Evolutionary conservation across 2,888 invertebrate species (phyloP).

Genomic region (Acleris sparsana): DNA sequence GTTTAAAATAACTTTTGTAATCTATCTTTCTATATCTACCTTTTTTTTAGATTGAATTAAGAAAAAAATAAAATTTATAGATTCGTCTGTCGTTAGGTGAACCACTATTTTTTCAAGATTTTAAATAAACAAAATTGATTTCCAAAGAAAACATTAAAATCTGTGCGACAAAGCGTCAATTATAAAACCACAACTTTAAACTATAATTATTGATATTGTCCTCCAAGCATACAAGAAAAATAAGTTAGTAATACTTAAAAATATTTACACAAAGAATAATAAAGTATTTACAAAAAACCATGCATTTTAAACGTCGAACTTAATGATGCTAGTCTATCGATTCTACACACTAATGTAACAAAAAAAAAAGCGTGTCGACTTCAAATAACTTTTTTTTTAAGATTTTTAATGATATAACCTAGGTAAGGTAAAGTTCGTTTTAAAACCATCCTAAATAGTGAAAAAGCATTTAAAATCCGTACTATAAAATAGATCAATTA

Average conservation of each 20-base stretch:
- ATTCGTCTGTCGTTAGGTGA: no score
- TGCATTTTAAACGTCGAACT: constrained; percentile 43
- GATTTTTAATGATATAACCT: no score
- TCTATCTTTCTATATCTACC: no score
- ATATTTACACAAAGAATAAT: constrained; percentile 37
- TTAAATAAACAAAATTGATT: no score
- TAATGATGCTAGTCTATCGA: constrained; percentile 26
- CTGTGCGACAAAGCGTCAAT: background rate
- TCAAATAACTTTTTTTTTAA: background rate
- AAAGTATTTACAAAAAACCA: constrained; percentile 39
- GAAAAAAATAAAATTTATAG: no score
- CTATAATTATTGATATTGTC: background rate
- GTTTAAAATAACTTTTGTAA: no score
- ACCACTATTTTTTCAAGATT: no score
- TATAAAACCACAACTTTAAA: background rate
- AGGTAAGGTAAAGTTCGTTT: no score
- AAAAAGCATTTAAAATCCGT: no score
- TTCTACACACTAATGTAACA: constrained; percentile 61
- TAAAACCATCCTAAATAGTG: no score
- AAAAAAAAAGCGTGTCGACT: constrained; percentile 34
- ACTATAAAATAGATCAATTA: no score
- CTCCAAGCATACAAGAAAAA: background rate
- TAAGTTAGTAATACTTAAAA: constrained; percentile 26
- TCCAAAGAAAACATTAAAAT: no score
- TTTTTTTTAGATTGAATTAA: background rate